A percentile compares a stretch with the other conserved stretches of the same genome.
phyloP scores from a whole-genome alignment of 2,113 vertebrate genomes.

The Alexandromys fortis region DNA sequence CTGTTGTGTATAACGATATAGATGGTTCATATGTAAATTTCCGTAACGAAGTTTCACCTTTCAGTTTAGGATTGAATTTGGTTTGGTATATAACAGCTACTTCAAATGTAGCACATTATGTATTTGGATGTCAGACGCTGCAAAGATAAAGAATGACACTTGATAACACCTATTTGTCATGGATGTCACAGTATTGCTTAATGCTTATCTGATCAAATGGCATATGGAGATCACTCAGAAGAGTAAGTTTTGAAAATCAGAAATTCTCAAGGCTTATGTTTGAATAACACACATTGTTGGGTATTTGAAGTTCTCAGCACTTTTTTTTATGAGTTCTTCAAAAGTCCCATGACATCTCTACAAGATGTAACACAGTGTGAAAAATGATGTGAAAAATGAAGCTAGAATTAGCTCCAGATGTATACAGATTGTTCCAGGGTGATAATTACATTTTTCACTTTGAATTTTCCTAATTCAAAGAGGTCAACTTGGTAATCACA shows the following conservation, averaged over 20 bases:
- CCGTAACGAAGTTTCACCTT: slow-evolving; percentile 61
- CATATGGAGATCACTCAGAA: slow-evolving; percentile 81
- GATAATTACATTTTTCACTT: slow-evolving; percentile 95
- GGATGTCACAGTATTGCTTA: slow-evolving; percentile 92
- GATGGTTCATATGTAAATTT: slow-evolving; percentile 54
- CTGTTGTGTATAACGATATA: slow-evolving; percentile 45
- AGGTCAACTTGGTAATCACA: slow-evolving; percentile 89
- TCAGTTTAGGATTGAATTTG: slow-evolving; percentile 40
- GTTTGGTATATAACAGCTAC: slow-evolving; percentile 16
- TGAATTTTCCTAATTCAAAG: slow-evolving; percentile 90
- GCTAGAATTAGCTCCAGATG: slow-evolving; percentile 92
- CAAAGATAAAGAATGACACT: slow-evolving; percentile 87
- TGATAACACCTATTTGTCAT: slow-evolving; percentile 96
- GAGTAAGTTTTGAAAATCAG: slow-evolving; percentile 67
- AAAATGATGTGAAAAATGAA: slow-evolving; percentile 86
- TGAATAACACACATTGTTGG: slow-evolving; percentile 70
- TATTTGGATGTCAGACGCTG: slow-evolving; percentile 78
- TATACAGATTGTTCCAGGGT: slow-evolving; percentile 88
- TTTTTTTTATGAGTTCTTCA: slow-evolving; percentile 86
- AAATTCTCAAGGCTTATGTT: slow-evolving; percentile 61
- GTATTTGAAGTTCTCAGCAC: slow-evolving; percentile 77
- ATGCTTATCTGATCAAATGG: slow-evolving; percentile 94
- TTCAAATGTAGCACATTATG: slow-evolving; percentile 60
- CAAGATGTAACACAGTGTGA: slow-evolving; percentile 90
- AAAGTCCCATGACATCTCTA: slow-evolving; percentile 88